These are phyloP conservation scores for Acronicta alni DNA, from an alignment of 2,888 invertebrate species.

Conservation along the genomic window DNA sequence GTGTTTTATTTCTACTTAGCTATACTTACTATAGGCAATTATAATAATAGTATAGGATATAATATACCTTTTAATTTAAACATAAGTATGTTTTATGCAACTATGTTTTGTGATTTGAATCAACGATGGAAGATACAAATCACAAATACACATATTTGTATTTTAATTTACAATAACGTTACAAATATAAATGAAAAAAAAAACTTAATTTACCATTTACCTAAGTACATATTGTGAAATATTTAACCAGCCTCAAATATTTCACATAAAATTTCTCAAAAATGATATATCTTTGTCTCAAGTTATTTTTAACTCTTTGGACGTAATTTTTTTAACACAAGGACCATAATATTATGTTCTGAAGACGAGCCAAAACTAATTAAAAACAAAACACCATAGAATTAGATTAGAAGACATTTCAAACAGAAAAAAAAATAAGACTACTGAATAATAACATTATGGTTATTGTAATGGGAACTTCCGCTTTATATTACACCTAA, in stretches of 20 bases:
- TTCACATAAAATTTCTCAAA: slow-evolving; percentile 51
- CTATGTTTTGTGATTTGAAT: too few relatives aligned
- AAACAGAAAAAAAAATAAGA: too few relatives aligned
- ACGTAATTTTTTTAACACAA: too few relatives aligned
- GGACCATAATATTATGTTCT: too few relatives aligned
- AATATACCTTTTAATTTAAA: neutral
- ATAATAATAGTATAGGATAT: slow-evolving; percentile 5
- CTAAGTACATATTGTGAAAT: slow-evolving; percentile 59
- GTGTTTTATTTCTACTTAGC: slow-evolving; percentile 60
- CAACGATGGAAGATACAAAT: neutral
- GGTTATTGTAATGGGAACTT: slow-evolving; percentile 15
- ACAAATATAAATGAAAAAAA: too few relatives aligned
- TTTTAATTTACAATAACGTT: neutral
- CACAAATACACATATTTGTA: neutral
- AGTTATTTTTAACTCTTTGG: too few relatives aligned
- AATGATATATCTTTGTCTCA: neutral
- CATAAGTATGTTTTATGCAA: too few relatives aligned
- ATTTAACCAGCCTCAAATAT: slow-evolving; percentile 78
- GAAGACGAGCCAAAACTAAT: too few relatives aligned
- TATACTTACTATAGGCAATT: slow-evolving; percentile 28
- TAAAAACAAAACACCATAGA: too few relatives aligned
- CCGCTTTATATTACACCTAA: slow-evolving; percentile 5
- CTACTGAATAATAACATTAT: neutral
- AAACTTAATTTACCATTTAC: neutral
- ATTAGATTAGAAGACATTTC: too few relatives aligned